Evolutionary conservation across 2,888 invertebrate species (phyloP).

Genomic region (Tetranychus piercei): DNA sequence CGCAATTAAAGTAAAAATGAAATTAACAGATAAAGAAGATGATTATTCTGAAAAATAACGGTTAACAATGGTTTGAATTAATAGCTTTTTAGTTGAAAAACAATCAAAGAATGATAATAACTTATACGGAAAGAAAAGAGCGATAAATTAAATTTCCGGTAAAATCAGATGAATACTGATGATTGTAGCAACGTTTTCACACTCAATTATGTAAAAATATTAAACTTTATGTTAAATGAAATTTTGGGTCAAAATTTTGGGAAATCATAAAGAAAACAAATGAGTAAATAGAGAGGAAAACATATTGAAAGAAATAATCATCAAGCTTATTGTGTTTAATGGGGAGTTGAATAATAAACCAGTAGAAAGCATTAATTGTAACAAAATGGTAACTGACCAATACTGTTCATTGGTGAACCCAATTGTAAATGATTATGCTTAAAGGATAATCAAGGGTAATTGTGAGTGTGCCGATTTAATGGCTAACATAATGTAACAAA

Average conservation of each 20-base stretch:
- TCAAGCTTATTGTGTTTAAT: too few relatives aligned
- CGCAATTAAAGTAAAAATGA: not conserved
- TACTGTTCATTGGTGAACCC: too few relatives aligned
- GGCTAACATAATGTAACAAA: not conserved
- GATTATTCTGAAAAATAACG: not conserved
- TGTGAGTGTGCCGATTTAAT: not conserved
- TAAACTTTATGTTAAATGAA: not conserved
- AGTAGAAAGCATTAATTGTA: too few relatives aligned
- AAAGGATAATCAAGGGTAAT: too few relatives aligned
- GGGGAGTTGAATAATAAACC: too few relatives aligned
- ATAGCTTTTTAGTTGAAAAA: not conserved
- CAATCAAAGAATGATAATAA: not conserved
- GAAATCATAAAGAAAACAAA: too few relatives aligned
- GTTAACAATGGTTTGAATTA: not conserved
- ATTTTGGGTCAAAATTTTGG: too few relatives aligned
- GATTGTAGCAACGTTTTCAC: not conserved
- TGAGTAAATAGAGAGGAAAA: too few relatives aligned
- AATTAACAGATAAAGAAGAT: not conserved
- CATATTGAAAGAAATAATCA: too few relatives aligned
- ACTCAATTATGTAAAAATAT: not conserved
- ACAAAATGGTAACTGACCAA: too few relatives aligned
- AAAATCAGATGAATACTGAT: not conserved
- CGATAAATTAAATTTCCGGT: not conserved
- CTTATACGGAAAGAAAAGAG: not conserved
- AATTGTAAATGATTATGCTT: too few relatives aligned